Conservation (phyloP, 2,888 invertebrate genomes). For the Deroplatys truncata region DNA sequence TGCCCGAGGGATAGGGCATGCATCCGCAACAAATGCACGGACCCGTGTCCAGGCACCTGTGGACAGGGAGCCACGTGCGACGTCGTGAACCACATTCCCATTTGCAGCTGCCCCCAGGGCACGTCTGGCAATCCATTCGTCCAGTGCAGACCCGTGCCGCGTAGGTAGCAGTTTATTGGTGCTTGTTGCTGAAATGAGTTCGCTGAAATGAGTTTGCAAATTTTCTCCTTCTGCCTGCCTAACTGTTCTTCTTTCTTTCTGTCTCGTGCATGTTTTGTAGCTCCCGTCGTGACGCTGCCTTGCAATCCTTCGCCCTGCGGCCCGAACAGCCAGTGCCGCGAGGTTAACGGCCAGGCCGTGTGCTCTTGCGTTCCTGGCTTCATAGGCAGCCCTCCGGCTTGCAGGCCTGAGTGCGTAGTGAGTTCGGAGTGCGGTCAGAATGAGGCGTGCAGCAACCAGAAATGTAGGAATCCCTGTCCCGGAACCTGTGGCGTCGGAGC, state of each 20-base stretch:
- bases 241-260: conserved; percentile 23
- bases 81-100: conserved; percentile 66
- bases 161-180: conserved; percentile 21
- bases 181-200: not conserved
- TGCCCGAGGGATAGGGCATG: conserved; percentile 63
- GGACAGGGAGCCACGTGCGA: conserved; percentile 66
- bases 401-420: conserved; percentile 50
- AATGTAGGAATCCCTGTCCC: conserved; percentile 52
- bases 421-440: conserved; percentile 51
- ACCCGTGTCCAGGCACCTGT: conserved; percentile 69
- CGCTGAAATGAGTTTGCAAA: not conserved
- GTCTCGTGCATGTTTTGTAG: conserved; percentile 33
- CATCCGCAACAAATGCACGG: conserved; percentile 61
- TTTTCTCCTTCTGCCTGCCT: conserved; percentile 1
- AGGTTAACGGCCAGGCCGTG: conserved; percentile 47
- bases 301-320: conserved; percentile 56
- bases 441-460: conserved; percentile 51
- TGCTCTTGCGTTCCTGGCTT: conserved; percentile 50
- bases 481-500: conserved; percentile 60
- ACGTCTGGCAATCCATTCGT: conserved; percentile 67
- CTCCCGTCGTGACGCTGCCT: conserved; percentile 60
- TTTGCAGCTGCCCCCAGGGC: conserved; percentile 58
- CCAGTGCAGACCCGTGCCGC: conserved; percentile 50
- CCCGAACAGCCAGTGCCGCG: conserved; percentile 49
- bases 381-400: conserved; percentile 50